These are phyloP conservation scores for Hyposoter dolosus DNA, from an alignment of 2,888 invertebrate species.

Conservation along the genomic window DNA sequence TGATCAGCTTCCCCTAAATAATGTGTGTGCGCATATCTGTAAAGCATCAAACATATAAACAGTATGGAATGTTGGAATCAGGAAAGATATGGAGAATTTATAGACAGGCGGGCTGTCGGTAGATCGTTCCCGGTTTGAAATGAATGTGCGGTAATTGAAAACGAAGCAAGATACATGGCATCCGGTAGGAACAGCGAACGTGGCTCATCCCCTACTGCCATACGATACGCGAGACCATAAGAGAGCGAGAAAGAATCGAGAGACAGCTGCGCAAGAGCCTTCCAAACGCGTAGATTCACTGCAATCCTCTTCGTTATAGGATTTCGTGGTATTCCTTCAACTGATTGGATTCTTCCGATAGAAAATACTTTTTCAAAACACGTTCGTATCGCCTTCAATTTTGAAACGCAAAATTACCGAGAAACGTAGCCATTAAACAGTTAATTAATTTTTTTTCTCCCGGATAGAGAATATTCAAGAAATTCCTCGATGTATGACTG, in stretches of 20 bases:
- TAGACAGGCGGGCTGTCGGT: slow-evolving; percentile 65
- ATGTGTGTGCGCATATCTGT: background rate
- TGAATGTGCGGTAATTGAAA: slow-evolving; percentile 68
- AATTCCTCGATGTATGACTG: background rate
- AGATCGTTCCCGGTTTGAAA: slow-evolving; percentile 57
- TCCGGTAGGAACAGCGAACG: slow-evolving; percentile 32
- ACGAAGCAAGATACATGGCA: slow-evolving; percentile 63
- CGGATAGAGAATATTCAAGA: background rate
- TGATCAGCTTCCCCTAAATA: slow-evolving; percentile 9
- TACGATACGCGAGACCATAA: slow-evolving; percentile 22
- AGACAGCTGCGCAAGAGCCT: slow-evolving; percentile 16
- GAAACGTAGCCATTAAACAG: background rate
- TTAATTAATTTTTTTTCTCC: background rate
- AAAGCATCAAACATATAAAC: slow-evolving; percentile 48
- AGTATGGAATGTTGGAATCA: slow-evolving; percentile 58
- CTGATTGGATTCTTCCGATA: slow-evolving; percentile 62
- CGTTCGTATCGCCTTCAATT: slow-evolving; percentile 15
- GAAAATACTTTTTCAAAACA: slow-evolving; percentile 48
- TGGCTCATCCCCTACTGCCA: background rate
- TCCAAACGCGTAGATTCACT: slow-evolving; percentile 17
- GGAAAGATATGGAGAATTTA: slow-evolving; percentile 66
- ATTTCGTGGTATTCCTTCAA: slow-evolving; percentile 55
- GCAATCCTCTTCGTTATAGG: slow-evolving; percentile 49
- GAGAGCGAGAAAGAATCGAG: slow-evolving; percentile 24
- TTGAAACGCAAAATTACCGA: background rate